Conservation (phyloP, 2,113 vertebrate genomes). For the Pseudonaja textilis region DNA sequence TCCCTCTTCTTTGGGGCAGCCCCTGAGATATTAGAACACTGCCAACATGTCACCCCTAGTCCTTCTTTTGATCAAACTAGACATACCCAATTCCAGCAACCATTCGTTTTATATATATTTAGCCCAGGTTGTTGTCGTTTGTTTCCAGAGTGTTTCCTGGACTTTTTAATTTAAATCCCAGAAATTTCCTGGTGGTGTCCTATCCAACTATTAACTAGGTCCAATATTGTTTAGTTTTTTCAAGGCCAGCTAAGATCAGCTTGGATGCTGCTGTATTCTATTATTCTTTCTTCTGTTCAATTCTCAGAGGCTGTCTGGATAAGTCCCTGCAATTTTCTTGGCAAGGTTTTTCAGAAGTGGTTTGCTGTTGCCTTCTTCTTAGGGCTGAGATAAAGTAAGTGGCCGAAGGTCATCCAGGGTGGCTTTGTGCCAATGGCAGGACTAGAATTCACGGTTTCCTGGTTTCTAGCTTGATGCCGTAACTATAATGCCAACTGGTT, state of each 20-base stretch:
- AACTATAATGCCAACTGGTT: neutral
- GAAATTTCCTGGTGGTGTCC: neutral
- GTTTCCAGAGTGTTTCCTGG: neutral
- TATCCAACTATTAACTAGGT: neutral
- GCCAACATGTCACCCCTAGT: no score
- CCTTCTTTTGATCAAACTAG: no score
- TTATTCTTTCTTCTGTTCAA: neutral
- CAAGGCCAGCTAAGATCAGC: neutral
- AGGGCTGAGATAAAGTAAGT: neutral
- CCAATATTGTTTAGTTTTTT: neutral
- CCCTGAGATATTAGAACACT: no score
- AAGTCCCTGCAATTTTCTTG: neutral
- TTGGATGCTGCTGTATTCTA: neutral
- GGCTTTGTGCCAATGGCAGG: neutral
- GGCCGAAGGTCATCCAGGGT: neutral
- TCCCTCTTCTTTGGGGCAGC: no score
- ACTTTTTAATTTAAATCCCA: neutral
- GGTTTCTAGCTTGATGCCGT: neutral
- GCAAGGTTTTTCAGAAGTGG: neutral
- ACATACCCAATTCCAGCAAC: no score
- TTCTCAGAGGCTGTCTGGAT: neutral
- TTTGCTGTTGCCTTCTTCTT: neutral
- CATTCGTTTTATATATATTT: no score
- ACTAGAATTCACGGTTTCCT: neutral
- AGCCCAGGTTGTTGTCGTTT: neutral